Evolutionary conservation across 1,140 invertebrate species (phyloP), one percentile per base, ranked within the genome.

Genomic region (Drosophila yakuba): DNA sequence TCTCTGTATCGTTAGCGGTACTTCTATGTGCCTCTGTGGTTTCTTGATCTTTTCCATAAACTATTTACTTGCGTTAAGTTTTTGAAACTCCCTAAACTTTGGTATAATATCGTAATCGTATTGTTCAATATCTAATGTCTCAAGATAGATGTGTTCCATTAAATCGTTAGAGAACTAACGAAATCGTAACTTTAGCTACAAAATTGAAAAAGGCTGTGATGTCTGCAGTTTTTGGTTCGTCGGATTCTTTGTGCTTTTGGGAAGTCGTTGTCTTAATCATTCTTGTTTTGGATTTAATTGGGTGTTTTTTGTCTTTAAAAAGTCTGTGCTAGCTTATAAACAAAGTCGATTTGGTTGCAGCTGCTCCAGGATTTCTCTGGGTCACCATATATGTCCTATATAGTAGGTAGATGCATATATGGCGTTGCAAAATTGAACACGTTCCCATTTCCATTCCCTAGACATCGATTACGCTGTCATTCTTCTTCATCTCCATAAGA

Each of bases 401-500:
- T 48, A 52, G 45, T 69, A 61, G 68, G 60, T 59, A 36, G 57
- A 48, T 62, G 43, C 63, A 48, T 74, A 71, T 66, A 73, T 60
- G 28, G 50, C 58, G 72, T 44, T 85, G 80, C 77, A 68, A 85
- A 85, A 73, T 81, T 80, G 82, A 84, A 84, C 82, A 80, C 78
- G 74, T 78, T 61, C 54, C 35, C 25, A 8, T n/a, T 32, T n/a
- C 10, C 23, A 12, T 20, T 20, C 12, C 56, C 82, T 94, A 96
- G 93, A 96, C 96, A 92, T 96, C 96, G 80, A 96, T 96, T 94
- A 96, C 95, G 94, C 95, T 96, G 94, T 96, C 96, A 80, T 96
- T 95, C 91, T 96, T 96, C 58, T 94, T 94, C 69, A 94, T 93
- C 86, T 95, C 94, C 90, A 92, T 91, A 25, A 92, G 71, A 81